Evolutionary conservation across 2,888 invertebrate species (phyloP).

Genomic region (Ischnura elegans): DNA sequence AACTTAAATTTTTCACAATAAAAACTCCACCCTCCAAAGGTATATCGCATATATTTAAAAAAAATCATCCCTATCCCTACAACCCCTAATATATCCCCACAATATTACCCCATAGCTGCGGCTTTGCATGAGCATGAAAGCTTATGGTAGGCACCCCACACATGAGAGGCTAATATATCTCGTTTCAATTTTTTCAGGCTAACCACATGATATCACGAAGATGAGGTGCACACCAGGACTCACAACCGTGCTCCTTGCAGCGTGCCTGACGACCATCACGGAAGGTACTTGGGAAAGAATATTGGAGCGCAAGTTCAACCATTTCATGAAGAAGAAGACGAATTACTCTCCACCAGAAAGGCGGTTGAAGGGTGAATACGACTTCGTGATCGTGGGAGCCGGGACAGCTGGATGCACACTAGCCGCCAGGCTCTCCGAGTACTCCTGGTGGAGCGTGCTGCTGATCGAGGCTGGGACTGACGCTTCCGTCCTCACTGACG

Average conservation of each 20-base stretch:
- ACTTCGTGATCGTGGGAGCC: constrained; percentile 75
- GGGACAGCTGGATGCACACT: constrained; percentile 76
- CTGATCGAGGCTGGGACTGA: constrained; percentile 86
- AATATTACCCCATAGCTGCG: too few species aligned
- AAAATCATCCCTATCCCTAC: too few species aligned
- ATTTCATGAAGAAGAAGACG: constrained; percentile 10
- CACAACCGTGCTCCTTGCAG: not conserved
- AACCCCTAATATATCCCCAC: too few species aligned
- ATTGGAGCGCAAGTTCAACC: not conserved
- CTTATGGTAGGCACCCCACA: too few species aligned
- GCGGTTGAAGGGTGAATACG: constrained; percentile 72
- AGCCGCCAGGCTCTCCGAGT: constrained; percentile 75
- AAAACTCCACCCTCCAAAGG: too few species aligned
- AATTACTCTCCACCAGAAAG: not conserved
- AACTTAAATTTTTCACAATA: too few species aligned
- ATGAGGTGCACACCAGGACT: not conserved
- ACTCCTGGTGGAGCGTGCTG: constrained; percentile 82
- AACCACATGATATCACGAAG: not conserved
- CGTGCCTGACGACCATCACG: not conserved
- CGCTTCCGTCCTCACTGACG: constrained; percentile 87
- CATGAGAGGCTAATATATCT: too few species aligned
- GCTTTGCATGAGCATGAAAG: too few species aligned
- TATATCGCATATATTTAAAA: too few species aligned
- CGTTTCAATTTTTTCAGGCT: not conserved
- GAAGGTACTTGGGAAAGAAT: not conserved